These are phyloP conservation scores for Glareola pratincola DNA, from an alignment of 2,113 vertebrate species.

Conservation along the genomic window DNA sequence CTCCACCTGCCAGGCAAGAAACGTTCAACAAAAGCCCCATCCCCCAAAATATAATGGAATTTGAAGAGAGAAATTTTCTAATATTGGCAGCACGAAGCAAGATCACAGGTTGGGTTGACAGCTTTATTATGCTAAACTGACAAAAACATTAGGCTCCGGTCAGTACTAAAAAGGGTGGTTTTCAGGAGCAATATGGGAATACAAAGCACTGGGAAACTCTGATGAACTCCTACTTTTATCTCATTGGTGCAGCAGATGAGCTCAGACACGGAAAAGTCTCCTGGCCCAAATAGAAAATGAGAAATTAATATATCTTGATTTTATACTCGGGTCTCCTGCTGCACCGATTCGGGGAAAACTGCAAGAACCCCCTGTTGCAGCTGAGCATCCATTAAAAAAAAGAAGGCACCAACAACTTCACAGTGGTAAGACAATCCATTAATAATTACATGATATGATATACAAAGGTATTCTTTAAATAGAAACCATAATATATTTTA, in stretches of 20 bases:
- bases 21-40: conserved; percentile 23
- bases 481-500: neutral
- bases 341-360: neutral
- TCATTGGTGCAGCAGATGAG: neutral
- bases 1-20: conserved; percentile 55
- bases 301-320: conserved; percentile 31
- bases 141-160: conserved; percentile 20
- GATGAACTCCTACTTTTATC: conserved; percentile 57
- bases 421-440: neutral
- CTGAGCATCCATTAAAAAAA: neutral
- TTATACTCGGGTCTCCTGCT: neutral
- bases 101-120: conserved; percentile 45
- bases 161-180: neutral
- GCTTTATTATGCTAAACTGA: conserved; percentile 51
- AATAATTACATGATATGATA: neutral
- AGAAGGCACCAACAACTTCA: neutral
- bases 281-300: neutral
- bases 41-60: conserved; percentile 21
- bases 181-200: neutral
- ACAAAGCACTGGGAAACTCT: conserved; percentile 19
- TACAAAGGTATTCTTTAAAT: neutral
- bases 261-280: neutral
- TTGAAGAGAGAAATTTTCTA: neutral
- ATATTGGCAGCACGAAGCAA: neutral
- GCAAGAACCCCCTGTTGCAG: neutral